Base-by-base conservation (phyloP, 1,140 invertebrate species). In the Dreissena rostriformis region DNA sequence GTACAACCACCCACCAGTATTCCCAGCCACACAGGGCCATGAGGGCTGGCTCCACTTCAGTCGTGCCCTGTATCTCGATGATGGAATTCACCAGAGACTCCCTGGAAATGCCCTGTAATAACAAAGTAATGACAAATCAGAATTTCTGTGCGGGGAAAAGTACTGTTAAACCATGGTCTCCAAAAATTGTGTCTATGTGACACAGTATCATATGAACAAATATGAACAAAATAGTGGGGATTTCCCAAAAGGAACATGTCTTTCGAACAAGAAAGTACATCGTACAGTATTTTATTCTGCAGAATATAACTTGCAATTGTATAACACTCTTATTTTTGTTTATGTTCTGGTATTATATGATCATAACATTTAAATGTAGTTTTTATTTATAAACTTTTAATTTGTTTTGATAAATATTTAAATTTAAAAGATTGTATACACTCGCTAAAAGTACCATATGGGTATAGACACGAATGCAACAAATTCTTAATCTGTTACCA, bases 21-120 rank as follows among this genome's bases (percentile, higher is more conserved):
- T 11, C 1, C 77, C 77, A 79, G n/a, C 77, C 77, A 71, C 77
- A 79, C 7, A 79, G 52, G 29, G 77, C 77, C 39, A 65, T 70
- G 10, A 79, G 22, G 11, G 57, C 2, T n/a, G 6, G 57, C 49
- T 67, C 14, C 24, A 10, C 15, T 28, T 39, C 39, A 78, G 17
- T 49, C 14, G 15, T 28, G 6, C 17, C 15, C 10, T 17, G 15
- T 22, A 79, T 55, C 0, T 39, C 1, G 14, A n/a, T 7, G 11
- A 63, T 52, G 57, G 51, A 57, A 55, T 11, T 17, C 12, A 12
- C n/a, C 66, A 79, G 17, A 26, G 0, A 39, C 10, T 79, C 67
- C 68, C 55, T 51, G 7, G 67, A 55, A 28, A 79, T 29, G 51
- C 77, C 67, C 77, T 78, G 51, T 24, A 78, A 52, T 10, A 39